A percentile compares a stretch with the other conserved stretches of the same genome.
These are phyloP conservation scores for Neodiprion fabricii DNA, from an alignment of 1,140 invertebrate genomes.

Conservation along the genomic window DNA sequence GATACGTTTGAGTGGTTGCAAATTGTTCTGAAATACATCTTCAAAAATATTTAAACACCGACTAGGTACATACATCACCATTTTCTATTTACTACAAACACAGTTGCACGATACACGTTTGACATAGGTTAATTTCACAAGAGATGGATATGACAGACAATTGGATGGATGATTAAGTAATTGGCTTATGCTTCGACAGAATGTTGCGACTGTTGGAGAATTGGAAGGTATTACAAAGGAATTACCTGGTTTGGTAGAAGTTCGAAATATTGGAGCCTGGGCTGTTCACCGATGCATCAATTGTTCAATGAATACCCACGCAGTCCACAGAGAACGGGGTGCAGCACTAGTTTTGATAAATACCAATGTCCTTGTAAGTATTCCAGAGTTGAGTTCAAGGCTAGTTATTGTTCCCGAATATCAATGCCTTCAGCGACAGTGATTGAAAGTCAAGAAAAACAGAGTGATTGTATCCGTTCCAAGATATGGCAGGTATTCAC, in stretches of 20 bases:
- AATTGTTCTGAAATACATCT: too few species aligned
- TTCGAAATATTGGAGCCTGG: constrained; percentile 59
- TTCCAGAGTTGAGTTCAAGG: neutral
- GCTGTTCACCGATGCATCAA: constrained; percentile 60
- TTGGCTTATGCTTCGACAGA: constrained; percentile 33
- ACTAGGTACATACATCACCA: too few species aligned
- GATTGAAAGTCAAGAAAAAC: too few species aligned
- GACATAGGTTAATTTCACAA: too few species aligned
- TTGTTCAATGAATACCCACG: constrained; percentile 60
- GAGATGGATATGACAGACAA: too few species aligned
- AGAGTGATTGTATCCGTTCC: too few species aligned
- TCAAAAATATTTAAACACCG: too few species aligned
- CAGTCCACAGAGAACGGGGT: constrained; percentile 60
- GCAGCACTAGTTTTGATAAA: constrained; percentile 59
- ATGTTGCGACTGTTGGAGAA: constrained; percentile 51
- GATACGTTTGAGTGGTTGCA: too few species aligned
- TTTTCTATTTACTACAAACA: too few species aligned
- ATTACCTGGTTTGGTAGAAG: constrained; percentile 57
- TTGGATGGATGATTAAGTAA: too few species aligned
- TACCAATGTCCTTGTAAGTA: constrained; percentile 58
- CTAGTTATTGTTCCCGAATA: neutral
- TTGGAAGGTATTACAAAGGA: constrained; percentile 59
- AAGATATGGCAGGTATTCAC: too few species aligned
- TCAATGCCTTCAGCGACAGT: neutral
- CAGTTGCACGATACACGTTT: too few species aligned